Evolutionary conservation across 2,797 vertebrate species (phyloP), one percentile per base, ranked within the genome.

Genomic region (Danio albolineatus): DNA sequence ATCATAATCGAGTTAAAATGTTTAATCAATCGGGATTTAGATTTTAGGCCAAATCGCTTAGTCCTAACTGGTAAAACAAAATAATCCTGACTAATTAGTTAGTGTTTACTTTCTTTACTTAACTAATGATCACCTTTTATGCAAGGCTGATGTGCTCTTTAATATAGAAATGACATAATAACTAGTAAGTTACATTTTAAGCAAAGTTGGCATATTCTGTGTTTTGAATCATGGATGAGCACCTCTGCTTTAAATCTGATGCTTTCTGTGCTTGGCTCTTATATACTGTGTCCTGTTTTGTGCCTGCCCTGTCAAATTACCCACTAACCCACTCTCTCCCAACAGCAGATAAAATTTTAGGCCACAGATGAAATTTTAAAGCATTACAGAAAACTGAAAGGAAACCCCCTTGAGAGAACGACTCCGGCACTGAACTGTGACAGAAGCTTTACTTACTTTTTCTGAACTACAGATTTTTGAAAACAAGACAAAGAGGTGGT

Each of bases 401-500:
- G 38, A 44, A 53, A 43, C 43, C 10, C 48, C 44, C 4, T n/a
- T 17, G 16, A 76, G 8, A 59, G 38, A 38, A 61, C 13, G 49
- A 48, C 38, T 28, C 21, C 36, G 49, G 36, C 8, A 14, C 28
- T 64, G 48, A 36, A 13, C 16, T 28, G 2, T 74, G 49, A 46
- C 17, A 66, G 8, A 41, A 8, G 13, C 84, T 88, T 87, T 84
- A 78, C 78, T 87, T 84, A 78, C 78, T 83, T 77, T 88, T 83
- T 88, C 82, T 81, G 86, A 57, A 73, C 74, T 76, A 53, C 87
- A 87, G 83, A 85, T 86, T 90, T 84, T 85, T 91, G 90, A 90
- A 89, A 78, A 75, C 76, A 89, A 88, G 93, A 90, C 88, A 83
- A 83, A 78, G 86, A 85, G 80, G 41, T 21, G 88, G 82, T 88